Conservation (phyloP, 2,888 invertebrate genomes). For the Leptopilina syphax region DNA sequence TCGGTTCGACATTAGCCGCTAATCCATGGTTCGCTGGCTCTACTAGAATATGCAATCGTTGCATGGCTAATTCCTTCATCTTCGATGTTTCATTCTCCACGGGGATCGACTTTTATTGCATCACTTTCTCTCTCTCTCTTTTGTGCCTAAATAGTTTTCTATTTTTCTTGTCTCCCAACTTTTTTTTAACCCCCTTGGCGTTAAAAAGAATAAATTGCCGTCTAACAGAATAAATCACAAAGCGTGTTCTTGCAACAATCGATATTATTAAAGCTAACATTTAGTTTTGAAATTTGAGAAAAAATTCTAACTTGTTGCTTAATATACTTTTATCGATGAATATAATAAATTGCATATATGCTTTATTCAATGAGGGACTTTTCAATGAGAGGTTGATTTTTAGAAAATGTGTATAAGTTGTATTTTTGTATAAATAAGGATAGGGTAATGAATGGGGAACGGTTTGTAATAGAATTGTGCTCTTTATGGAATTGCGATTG, state of each 20-base stretch:
- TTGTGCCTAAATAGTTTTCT: not conserved
- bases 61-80: slow-evolving; percentile 51
- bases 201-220: too few species aligned
- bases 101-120: slow-evolving; percentile 21
- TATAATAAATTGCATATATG: not conserved
- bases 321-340: not conserved
- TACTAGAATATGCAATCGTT: slow-evolving; percentile 46
- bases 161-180: not conserved
- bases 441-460: too few species aligned
- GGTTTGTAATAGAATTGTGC: too few species aligned
- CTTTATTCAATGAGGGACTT: not conserved
- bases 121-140: not conserved
- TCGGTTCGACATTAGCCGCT: slow-evolving; percentile 58
- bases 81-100: slow-evolving; percentile 49
- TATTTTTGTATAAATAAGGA: too few species aligned
- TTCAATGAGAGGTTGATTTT: not conserved
- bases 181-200: not conserved
- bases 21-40: slow-evolving; percentile 50
- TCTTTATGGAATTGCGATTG: too few species aligned
- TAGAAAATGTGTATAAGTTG: too few species aligned
- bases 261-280: not conserved
- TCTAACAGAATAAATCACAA: not conserved
- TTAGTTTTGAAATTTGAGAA: not conserved
- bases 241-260: not conserved
- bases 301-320: not conserved